phyloP scores from a whole-genome alignment of 2,888 invertebrate species.

The Eurytoma adleriae region DNA sequence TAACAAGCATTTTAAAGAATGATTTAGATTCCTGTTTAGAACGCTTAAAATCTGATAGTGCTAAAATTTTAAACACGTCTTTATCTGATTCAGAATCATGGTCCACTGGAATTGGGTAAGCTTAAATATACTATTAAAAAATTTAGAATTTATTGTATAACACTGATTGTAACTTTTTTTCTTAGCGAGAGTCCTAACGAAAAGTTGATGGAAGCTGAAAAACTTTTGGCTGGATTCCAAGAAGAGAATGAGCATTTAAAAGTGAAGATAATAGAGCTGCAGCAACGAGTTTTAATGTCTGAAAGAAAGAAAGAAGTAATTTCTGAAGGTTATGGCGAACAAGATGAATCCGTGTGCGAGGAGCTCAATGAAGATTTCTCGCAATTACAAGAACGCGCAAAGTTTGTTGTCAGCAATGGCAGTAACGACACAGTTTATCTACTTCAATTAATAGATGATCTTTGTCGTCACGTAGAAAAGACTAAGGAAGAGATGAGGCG shows the following conservation, averaged over 20 bases:
- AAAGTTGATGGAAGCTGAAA: conserved; percentile 80
- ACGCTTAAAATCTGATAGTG: conserved; percentile 83
- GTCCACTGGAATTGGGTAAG: conserved; percentile 52
- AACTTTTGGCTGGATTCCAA: conserved; percentile 75
- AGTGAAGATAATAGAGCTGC: conserved; percentile 79
- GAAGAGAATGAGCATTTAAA: conserved; percentile 78
- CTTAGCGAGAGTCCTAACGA: conserved; percentile 63
- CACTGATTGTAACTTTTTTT: not conserved
- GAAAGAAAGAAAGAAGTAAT: conserved; percentile 77
- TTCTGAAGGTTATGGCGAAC: conserved; percentile 76
- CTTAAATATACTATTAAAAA: not conserved
- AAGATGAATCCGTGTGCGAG: conserved; percentile 64
- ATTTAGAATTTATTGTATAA: not conserved
- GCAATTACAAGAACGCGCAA: conserved; percentile 74
- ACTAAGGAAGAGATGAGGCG: conserved; percentile 82
- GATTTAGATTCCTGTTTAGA: conserved; percentile 84
- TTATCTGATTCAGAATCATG: conserved; percentile 59
- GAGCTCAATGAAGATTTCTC: conserved; percentile 68
- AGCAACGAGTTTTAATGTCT: conserved; percentile 74
- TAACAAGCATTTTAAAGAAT: conserved; percentile 80
- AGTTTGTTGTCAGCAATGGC: conserved; percentile 75
- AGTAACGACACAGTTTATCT: conserved; percentile 75
- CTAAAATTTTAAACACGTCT: conserved; percentile 73
- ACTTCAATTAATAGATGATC: conserved; percentile 81
- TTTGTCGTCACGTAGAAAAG: conserved; percentile 79